Base-by-base conservation (phyloP, 2,888 invertebrate genomes). In the Drosophila quinaria region DNA sequence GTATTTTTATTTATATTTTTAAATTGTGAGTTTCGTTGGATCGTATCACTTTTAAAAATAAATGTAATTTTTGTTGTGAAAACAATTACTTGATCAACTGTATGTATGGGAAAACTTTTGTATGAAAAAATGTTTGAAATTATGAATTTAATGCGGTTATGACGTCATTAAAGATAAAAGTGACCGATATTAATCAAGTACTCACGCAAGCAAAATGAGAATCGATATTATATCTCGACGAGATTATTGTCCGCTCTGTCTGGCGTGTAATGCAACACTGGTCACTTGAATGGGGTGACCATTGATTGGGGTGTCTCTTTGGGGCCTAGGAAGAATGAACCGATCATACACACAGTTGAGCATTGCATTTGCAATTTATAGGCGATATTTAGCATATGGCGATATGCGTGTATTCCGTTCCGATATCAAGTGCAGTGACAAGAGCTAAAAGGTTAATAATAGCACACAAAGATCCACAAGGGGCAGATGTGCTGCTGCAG, bases 391-490 rank as follows among this genome's bases (percentile, higher is more conserved):
- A n/a, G 37, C 37, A n/a, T 37, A 50, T 22, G 22, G 22, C 22
- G 22, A 22, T 22, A 22, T 51, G 50, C 70, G 59, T 59, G 60
- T 75, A 46, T 49, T 35, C 50, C 70, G 61, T 58, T 35, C 46
- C 60, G 42, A 62, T 65, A 70, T 76, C 64, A 71, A 71, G 54
- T 55, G 62, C 61, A 37, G 25, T 90, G 90, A 90, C 90, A 90
- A 90, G 80, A 91, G 90, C 90, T 90, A 83, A 87, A 77, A 77
- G 74, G 74, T 87, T 86, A 89, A 87, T 84, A 77, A 80, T 86
- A 86, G 89, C 72, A 61, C 29, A 68, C 29, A 64, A 42, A 68
- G 49, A 62, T 51, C 33, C 66, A 42, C 50, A 49, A 55, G 58
- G 46, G 41, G 54, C 73, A 55, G 58, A 44, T 63, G 56, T 39